Evolutionary conservation across 1,140 invertebrate species (phyloP), one percentile per base, ranked within the genome.

Genomic region (Scaptomyza graminum): DNA sequence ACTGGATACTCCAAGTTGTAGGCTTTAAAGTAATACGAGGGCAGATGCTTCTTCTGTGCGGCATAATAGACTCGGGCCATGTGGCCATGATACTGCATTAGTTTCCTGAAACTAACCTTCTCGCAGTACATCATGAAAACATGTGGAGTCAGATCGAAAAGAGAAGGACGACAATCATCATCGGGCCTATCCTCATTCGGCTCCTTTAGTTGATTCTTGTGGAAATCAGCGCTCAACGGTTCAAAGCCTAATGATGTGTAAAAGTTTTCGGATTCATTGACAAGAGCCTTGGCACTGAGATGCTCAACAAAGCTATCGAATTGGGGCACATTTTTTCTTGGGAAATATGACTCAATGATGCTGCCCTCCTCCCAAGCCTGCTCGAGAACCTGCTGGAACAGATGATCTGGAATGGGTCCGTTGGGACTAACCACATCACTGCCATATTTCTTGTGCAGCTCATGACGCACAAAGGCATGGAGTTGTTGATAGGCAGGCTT

Each of bases 401-500:
- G 91, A 93, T 99, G 97, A 3, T 97, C 97, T 0, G 97, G 97
- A 65, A 99, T 97, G 0, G 96, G 96, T 8, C 96, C 96, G 54
- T 94, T 94, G 3, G 93, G 93, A 3, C 94, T 93, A 0, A 96
- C 92, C 1, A 96, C 91, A 9, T 94, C 90, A 9, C 94, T 93
- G 0, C 96, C 96, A 81, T 97, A 97, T 78, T 95, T 94, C 78
- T 95, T 92, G 11, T 94, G 92, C 12, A 99, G 92, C 61, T 95
- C 94, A 25, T 94, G 93, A 31, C 97, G 93, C 0, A 98, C 96
- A 78, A 98, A 98, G 0, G 96, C 95, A 78, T 99, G 98, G 0
- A 99, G 85, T 90, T 98, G 94, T 55, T 96, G 90, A 87, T 98
- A 98, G 0, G 98, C 91, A 0, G 97, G 97, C 65, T 94, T 94